Base-by-base conservation (phyloP, 1,140 invertebrate genomes). In the Wasmannia auropunctata region DNA sequence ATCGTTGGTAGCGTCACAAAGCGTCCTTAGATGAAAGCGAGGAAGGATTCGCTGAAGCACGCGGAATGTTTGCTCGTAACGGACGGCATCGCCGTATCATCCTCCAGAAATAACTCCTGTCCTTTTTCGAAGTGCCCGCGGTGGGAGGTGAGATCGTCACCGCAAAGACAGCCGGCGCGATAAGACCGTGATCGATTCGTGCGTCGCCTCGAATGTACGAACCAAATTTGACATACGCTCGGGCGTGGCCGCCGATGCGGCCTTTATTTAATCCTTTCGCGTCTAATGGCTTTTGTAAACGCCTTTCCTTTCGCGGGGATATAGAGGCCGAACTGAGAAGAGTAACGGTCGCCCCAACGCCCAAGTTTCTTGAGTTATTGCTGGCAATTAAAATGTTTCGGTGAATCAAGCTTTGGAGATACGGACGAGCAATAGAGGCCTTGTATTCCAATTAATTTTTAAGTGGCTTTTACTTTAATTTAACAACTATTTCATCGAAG, bases 91-190 rank as follows among this genome's bases (percentile, higher is more conserved):
- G 67, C 63, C 62, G 49, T 83, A 85, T 85, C 81, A 85, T 85
- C 81, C 43, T 76, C 81, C 81, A 85, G 81, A 85, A 85, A 85
- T 85, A 85, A 65, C 81, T 37, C 72, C 31, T 77, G 81, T 85
- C 81, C 72, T 85, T 85, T 85, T 77, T 77, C 79, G 67, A 79
- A 14, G 25, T 6, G n/a, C 19, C 28, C n/a, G 14, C 10, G 31
- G 81, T 85, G 72, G 58, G 81, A 85, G 84, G 85, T 86, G 51
- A 72, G 87, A 85, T 86, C 86, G 86, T 87, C 88, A 85, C 81
- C 77, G 70, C 58, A 85, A 91, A 90, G 87, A 90, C 72, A 72
- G 67, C 19, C 40, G 60, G 14, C 25, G 75, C 62, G 62, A 80
- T 80, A 80, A 86, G 51, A 56, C 76, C 28, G n/a, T 69, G 84